A percentile compares a stretch with the other conserved stretches of the same genome.
phyloP scores from a whole-genome alignment of 2,888 invertebrate species.

The Branchellion lobata region DNA sequence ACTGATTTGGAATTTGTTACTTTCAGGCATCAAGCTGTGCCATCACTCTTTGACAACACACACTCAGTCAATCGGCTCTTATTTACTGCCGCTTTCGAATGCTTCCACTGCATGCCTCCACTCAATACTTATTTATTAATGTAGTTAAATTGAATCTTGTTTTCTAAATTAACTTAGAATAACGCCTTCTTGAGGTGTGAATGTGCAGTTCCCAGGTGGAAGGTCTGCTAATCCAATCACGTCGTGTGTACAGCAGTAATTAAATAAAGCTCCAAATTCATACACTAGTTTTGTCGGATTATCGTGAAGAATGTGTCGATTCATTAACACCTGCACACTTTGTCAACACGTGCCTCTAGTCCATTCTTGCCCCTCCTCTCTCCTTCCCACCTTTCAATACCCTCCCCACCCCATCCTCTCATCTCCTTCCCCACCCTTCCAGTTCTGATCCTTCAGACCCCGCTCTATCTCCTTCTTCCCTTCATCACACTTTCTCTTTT shows the following conservation, averaged over 20 bases:
- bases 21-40: no score
- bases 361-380: background rate
- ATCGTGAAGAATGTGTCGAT: slow-evolving; percentile 31
- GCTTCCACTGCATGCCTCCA: no score
- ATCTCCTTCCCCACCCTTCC: background rate
- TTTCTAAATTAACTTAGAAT: slow-evolving; percentile 11
- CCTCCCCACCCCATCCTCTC: background rate
- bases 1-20: no score
- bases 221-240: background rate
- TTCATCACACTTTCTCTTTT: no score
- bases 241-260: slow-evolving; percentile 24
- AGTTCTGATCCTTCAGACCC: background rate
- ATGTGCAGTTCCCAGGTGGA: background rate
- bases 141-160: slow-evolving; percentile 19
- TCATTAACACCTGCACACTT: slow-evolving; percentile 12
- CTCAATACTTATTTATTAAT: slow-evolving; percentile 13
- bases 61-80: no score
- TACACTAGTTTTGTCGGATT: slow-evolving; percentile 38
- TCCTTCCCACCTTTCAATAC: background rate
- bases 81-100: no score
- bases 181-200: background rate
- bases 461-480: no score
- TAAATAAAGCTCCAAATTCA: slow-evolving; percentile 29
- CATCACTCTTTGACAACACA: no score
- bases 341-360: background rate